Conservation (phyloP, 2,113 vertebrate species). For the Rhabdomys dilectus region DNA sequence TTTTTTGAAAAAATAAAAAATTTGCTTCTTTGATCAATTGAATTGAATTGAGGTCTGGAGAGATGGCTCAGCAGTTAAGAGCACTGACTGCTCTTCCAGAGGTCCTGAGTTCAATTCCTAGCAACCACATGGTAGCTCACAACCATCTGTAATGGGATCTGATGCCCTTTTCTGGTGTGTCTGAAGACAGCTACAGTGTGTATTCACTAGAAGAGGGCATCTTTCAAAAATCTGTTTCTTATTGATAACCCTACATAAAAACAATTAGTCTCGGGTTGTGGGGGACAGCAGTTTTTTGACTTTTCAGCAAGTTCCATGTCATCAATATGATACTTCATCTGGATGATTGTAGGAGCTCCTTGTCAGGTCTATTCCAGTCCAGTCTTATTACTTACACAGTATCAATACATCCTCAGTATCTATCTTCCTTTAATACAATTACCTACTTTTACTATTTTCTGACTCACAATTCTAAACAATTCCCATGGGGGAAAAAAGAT, state of each 20-base stretch:
- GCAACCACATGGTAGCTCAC: too few species aligned
- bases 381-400: not conserved
- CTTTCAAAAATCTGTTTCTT: not conserved
- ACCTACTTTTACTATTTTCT: not conserved
- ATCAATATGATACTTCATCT: not conserved
- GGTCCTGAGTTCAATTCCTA: too few species aligned
- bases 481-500: too few species aligned
- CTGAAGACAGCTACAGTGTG: too few species aligned
- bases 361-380: not conserved
- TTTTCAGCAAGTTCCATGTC: not conserved
- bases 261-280: not conserved
- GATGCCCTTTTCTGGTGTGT: too few species aligned
- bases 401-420: not conserved
- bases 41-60: not conserved
- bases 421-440: not conserved
- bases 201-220: too few species aligned
- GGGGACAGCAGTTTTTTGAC: not conserved
- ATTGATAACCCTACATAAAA: not conserved
- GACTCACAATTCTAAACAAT: not conserved
- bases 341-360: not conserved
- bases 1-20: not conserved
- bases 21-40: not conserved
- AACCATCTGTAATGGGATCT: too few species aligned
- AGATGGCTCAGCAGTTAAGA: too few species aligned
- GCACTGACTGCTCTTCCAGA: too few species aligned